These are phyloP conservation scores for Anoncus sp. DNA, from an alignment of 2,888 invertebrate genomes.

Conservation along the genomic window DNA sequence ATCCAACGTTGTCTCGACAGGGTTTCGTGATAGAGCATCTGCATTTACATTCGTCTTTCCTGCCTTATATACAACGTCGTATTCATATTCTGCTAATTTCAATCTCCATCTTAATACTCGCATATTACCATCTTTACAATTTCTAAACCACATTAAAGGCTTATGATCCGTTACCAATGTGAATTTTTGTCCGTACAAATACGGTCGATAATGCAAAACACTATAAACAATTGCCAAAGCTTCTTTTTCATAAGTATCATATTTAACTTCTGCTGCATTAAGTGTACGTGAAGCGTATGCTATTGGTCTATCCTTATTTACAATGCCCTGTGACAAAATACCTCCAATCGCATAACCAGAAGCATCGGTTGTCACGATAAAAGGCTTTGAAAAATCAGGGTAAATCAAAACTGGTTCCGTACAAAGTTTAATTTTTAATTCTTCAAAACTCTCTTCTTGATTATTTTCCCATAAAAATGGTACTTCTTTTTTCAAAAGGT, in stretches of 20 bases:
- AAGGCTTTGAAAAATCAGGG: constrained; percentile 43
- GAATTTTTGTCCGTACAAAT: constrained; percentile 73
- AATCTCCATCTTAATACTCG: constrained; percentile 73
- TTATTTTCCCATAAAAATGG: constrained; percentile 48
- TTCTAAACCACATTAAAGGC: constrained; percentile 66
- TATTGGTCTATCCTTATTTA: constrained; percentile 38
- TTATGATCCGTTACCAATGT: constrained; percentile 75
- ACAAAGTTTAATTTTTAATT: constrained; percentile 51
- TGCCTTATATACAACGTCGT: constrained; percentile 67
- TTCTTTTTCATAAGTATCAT: constrained; percentile 45
- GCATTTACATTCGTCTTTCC: constrained; percentile 45
- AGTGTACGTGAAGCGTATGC: constrained; percentile 30
- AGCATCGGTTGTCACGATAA: constrained; percentile 55
- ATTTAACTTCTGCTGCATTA: constrained; percentile 8
- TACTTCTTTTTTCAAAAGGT: constrained; percentile 41
- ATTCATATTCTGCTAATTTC: constrained; percentile 73
- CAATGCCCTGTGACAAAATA: constrained; percentile 46
- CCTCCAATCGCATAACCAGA: constrained; percentile 39
- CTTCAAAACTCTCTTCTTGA: constrained; percentile 52
- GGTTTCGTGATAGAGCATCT: constrained; percentile 44
- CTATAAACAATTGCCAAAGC: constrained; percentile 35
- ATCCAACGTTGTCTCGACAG: constrained; percentile 3
- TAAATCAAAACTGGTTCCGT: constrained; percentile 36
- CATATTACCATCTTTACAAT: constrained; percentile 64
- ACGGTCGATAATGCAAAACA: constrained; percentile 71